These are phyloP conservation scores for Astreopora myriophthalma DNA, from an alignment of 64 coral and sea anemone species.

Conservation along the genomic window DNA sequence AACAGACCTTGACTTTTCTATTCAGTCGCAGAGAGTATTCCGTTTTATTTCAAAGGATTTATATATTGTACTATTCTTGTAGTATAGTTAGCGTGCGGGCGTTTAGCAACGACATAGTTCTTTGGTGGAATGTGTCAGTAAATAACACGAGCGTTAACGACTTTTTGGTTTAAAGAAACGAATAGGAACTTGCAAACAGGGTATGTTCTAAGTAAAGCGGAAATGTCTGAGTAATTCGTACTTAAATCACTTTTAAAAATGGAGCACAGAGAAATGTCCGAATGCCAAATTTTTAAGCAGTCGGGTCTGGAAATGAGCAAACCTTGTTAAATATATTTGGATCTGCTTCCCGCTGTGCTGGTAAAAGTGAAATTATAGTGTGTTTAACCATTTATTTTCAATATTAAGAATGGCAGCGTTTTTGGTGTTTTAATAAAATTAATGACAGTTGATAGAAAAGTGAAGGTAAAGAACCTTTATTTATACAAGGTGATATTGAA, in stretches of 20 bases:
- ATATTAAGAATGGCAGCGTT: no score
- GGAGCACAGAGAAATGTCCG: no score
- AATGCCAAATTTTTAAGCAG: no score
- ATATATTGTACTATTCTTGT: not conserved
- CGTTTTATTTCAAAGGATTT: not conserved
- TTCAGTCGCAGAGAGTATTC: not conserved
- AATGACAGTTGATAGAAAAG: no score
- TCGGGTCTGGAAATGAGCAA: not conserved
- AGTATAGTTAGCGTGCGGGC: not conserved
- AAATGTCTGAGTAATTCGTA: not conserved
- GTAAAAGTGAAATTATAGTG: not conserved
- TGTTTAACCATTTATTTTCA: no score
- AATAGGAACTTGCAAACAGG: no score
- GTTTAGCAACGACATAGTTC: not conserved
- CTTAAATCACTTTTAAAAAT: no score
- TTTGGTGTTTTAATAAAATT: no score
- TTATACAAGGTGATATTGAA: no score
- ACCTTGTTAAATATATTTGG: not conserved
- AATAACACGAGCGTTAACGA: not conserved
- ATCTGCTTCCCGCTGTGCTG: not conserved
- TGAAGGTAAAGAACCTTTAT: no score
- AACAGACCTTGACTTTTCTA: not conserved
- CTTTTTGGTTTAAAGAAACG: not conserved
- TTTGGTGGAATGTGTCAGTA: not conserved
- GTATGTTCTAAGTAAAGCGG: not conserved